Conservation (phyloP, 2,888 invertebrate genomes). For the Dryococelus australis region DNA sequence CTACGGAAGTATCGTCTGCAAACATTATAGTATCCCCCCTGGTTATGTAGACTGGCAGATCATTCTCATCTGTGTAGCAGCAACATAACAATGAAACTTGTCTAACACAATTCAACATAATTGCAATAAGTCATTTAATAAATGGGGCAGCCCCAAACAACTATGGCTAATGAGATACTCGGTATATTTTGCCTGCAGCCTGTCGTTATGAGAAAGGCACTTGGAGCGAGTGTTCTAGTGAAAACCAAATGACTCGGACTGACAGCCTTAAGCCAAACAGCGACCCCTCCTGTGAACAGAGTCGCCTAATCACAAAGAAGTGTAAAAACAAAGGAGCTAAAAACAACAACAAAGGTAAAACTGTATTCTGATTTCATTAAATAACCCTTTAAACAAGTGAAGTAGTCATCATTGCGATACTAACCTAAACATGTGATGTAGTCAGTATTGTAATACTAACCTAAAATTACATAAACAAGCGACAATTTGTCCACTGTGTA, state of each 20-base stretch:
- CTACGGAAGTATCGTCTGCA: too few relatives aligned
- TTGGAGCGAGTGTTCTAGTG: constrained; percentile 83
- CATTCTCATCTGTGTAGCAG: too few relatives aligned
- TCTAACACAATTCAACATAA: too few relatives aligned
- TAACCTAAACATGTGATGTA: background rate
- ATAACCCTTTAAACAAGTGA: constrained; percentile 16
- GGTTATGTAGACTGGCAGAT: too few relatives aligned
- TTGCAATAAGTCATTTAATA: background rate
- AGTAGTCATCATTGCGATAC: background rate
- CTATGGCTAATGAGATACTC: background rate
- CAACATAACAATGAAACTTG: too few relatives aligned
- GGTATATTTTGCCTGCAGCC: constrained; percentile 61
- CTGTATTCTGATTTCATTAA: constrained; percentile 19
- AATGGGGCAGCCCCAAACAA: background rate
- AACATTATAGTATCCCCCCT: too few relatives aligned
- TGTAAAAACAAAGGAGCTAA: constrained; percentile 78
- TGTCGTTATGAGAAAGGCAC: constrained; percentile 90
- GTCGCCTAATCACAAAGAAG: constrained; percentile 83
- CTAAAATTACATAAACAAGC: background rate
- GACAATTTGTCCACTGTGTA: too few relatives aligned
- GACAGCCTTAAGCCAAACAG: constrained; percentile 81
- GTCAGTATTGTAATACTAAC: background rate
- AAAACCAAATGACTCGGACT: constrained; percentile 82
- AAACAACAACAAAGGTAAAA: constrained; percentile 68
- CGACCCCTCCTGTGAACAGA: constrained; percentile 83